Evolutionary conservation across 2,797 vertebrate genomes (phyloP).

Genomic region (Bryconaethiops microstoma): DNA sequence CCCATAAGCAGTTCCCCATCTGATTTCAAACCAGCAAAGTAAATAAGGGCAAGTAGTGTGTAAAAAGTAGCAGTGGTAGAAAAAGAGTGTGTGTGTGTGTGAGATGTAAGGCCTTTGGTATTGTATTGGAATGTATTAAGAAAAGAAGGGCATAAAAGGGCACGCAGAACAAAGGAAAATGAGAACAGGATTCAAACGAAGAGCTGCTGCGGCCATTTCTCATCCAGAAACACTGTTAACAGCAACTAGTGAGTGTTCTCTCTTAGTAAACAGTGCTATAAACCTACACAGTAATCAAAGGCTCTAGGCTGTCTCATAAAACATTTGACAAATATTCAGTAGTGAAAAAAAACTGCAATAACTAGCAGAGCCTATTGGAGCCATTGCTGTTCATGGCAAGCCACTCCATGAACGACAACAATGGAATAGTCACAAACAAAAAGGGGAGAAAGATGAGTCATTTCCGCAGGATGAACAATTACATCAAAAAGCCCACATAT

Average conservation of each 20-base stretch:
- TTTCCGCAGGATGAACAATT: conserved; percentile 47
- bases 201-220: neutral
- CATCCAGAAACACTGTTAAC: neutral
- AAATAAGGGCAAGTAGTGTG: neutral
- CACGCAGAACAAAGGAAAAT: conserved; percentile 12
- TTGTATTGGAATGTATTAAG: neutral
- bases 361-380: neutral
- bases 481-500: conserved; percentile 47
- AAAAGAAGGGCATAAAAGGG: neutral
- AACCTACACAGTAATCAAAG: conserved; percentile 9
- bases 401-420: conserved; percentile 21
- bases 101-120: neutral
- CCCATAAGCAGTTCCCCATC: conserved; percentile 40
- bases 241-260: neutral
- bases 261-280: neutral
- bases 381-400: conserved; percentile 5
- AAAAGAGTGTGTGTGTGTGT: neutral
- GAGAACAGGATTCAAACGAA: conserved; percentile 3
- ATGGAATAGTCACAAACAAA: conserved; percentile 35
- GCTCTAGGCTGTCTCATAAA: conserved; percentile 14
- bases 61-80: neutral
- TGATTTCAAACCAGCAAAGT: neutral
- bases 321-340: conserved; percentile 3
- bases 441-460: conserved; percentile 36
- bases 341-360: neutral